Evolutionary conservation across 2,888 invertebrate species (phyloP), one percentile per base, ranked within the genome.

Genomic region (Entomobrya multifasciata): DNA sequence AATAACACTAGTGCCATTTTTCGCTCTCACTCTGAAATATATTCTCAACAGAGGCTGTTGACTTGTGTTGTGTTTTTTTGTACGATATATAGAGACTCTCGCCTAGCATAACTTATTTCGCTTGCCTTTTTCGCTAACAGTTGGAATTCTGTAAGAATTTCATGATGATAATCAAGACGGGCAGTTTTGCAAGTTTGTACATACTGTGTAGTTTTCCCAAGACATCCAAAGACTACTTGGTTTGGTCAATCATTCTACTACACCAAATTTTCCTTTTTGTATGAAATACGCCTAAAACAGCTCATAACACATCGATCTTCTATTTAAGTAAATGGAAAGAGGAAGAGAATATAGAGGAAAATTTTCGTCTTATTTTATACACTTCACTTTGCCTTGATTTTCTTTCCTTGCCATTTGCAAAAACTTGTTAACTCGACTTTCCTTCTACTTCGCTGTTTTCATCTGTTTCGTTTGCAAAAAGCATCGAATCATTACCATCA

Each of bases 101-200:
- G 1, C 25, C 8, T 8, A n/a, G 41, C 78, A 78, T 60, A 47
- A 78, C 44, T 78, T 57, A n/a, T 22, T 76, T 22, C 57, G 44
- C 47, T 82, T 72, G 57, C 44, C 44, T 57, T 60, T 57, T 81
- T 67, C 81, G 44, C 70, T n/a, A n/a, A n/a, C n/a, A n/a, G n/a
- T n/a, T n/a, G n/a, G n/a, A n/a, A 81, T 81, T 25, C 44, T 57
- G 3, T 15, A n/a, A 82, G 82, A 44, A 10, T 41, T 67, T 81
- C 20, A 41, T 13, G 22, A 55, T n/a, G 62, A 65, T 41, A 62
- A 76, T 65, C 76, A 83, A 52, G 22, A 76, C 49, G 52, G 62
- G 76, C 62, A 82, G 65, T 83, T 82, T 72, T 76, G 83, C 83
- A 65, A 83, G 76, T 55, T 41, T 81, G 57, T 36, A 36, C 8